Evolutionary conservation across 2,113 vertebrate species (phyloP).

Genomic region (Ascaphus truei): DNA sequence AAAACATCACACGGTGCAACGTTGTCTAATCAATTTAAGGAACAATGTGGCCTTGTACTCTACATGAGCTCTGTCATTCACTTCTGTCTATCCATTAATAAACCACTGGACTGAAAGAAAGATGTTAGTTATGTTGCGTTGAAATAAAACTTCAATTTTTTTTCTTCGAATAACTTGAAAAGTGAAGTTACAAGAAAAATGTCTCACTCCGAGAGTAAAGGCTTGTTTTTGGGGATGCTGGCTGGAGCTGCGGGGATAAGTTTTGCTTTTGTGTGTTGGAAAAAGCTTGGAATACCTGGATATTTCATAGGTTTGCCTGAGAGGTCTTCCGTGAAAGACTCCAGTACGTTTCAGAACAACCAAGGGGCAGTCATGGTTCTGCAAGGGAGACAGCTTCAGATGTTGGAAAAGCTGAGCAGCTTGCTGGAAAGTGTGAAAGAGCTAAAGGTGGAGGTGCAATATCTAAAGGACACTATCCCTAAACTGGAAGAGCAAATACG

Average conservation of each 20-base stretch:
- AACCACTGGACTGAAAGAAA: neutral
- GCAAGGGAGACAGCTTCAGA: slow-evolving; percentile 70
- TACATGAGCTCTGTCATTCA: neutral
- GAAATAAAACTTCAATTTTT: neutral
- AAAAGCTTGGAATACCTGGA: slow-evolving; percentile 45
- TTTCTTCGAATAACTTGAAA: neutral
- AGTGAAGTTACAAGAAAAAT: slow-evolving; percentile 55
- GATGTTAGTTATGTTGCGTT: neutral
- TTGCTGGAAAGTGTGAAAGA: slow-evolving; percentile 80
- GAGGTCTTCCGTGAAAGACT: slow-evolving; percentile 23
- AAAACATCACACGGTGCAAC: neutral
- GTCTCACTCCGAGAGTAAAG: slow-evolving; percentile 72
- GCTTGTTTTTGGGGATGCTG: slow-evolving; percentile 75
- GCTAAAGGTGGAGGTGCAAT: slow-evolving; percentile 82
- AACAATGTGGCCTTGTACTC: slow-evolving; percentile 25
- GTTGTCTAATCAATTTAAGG: slow-evolving; percentile 1
- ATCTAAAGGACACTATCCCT: slow-evolving; percentile 78
- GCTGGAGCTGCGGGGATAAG: slow-evolving; percentile 82
- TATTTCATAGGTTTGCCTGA: slow-evolving; percentile 19
- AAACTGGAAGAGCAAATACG: slow-evolving; percentile 75
- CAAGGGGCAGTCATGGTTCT: slow-evolving; percentile 47
- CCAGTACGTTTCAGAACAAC: slow-evolving; percentile 20
- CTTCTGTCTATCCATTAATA: neutral
- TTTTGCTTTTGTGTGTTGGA: slow-evolving; percentile 73
- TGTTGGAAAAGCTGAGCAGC: slow-evolving; percentile 79